These are phyloP conservation scores for Sphaerodactylus townsendi DNA, from an alignment of 2,113 vertebrate genomes.

Conservation along the genomic window DNA sequence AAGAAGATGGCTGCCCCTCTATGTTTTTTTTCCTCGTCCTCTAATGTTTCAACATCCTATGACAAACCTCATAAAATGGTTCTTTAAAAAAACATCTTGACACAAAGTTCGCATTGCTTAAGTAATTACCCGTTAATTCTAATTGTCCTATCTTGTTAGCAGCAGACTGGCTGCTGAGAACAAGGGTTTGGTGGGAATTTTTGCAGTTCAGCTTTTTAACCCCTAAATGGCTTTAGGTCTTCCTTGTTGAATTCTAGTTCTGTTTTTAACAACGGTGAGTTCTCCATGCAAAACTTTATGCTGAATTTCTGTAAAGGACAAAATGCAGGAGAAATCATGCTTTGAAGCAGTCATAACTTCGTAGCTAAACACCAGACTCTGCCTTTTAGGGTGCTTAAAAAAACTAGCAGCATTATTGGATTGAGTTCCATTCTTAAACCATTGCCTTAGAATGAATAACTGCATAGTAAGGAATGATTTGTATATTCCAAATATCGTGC, in stretches of 20 bases:
- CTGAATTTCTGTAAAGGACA: background rate
- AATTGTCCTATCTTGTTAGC: background rate
- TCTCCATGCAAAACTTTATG: background rate
- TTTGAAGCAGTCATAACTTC: background rate
- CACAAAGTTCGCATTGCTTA: background rate
- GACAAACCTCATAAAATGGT: background rate
- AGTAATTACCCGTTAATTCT: background rate
- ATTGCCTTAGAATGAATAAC: background rate
- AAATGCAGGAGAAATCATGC: background rate
- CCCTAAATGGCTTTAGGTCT: background rate
- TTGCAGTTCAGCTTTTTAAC: background rate
- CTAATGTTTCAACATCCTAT: background rate
- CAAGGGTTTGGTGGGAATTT: background rate
- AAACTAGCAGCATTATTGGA: background rate
- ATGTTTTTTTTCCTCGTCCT: background rate
- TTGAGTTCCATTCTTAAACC: background rate
- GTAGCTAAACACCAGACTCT: background rate
- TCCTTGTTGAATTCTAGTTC: background rate
- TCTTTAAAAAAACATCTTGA: background rate
- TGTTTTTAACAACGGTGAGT: background rate
- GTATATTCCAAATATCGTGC: background rate
- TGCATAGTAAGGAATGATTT: background rate
- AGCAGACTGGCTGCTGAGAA: background rate
- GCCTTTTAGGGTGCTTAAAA: background rate
- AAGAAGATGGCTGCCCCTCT: slow-evolving; percentile 60